Conservation (phyloP, 2,113 vertebrate species). For the Elachura formosa region DNA sequence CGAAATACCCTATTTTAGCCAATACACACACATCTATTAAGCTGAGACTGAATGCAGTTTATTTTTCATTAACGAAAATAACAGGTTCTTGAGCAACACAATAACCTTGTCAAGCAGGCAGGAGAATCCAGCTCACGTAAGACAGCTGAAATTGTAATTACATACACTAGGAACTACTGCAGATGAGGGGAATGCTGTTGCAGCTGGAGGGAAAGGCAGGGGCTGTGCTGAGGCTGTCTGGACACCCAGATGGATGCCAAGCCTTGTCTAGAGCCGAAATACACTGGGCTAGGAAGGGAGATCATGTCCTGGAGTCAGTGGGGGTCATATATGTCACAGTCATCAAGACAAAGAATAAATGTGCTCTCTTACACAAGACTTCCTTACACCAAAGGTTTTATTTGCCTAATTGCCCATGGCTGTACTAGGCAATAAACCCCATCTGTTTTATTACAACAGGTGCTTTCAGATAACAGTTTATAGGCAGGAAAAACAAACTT, state of each 20-base stretch:
- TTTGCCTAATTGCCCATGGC: not conserved
- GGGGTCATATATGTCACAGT: fast-evolving
- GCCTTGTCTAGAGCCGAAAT: not conserved
- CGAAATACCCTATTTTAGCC: not conserved
- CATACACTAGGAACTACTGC: not conserved
- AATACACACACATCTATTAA: not conserved
- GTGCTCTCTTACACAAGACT: not conserved
- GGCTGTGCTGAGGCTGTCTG: fast-evolving
- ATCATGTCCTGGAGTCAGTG: fast-evolving
- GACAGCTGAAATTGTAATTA: not conserved
- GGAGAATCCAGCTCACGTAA: not conserved
- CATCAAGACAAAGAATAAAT: not conserved
- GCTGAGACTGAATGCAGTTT: not conserved
- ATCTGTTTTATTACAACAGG: not conserved
- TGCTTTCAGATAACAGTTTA: not conserved
- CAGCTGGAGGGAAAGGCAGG: not conserved
- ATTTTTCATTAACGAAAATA: constrained; percentile 24
- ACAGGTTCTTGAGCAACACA: not conserved
- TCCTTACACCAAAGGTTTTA: not conserved
- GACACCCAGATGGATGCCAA: fast-evolving
- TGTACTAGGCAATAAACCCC: not conserved
- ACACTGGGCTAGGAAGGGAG: not conserved
- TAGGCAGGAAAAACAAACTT: not conserved
- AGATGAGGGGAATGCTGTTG: fast-evolving
- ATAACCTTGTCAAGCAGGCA: not conserved